Evolutionary conservation across 2,113 vertebrate genomes (phyloP).

Genomic region (Brienomyrus brachyistius): DNA sequence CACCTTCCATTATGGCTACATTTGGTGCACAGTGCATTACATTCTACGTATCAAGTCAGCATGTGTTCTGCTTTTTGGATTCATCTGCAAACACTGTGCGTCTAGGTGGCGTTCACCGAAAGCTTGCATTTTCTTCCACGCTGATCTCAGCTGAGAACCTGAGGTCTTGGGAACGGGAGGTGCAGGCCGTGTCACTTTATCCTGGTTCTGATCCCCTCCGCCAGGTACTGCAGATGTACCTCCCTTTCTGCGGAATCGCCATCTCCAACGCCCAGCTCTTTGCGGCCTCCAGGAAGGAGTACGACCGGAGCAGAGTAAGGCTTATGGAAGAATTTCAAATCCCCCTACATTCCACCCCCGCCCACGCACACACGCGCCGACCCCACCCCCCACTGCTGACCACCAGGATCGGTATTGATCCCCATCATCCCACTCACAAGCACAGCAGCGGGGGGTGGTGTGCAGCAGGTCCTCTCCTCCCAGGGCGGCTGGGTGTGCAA

Average conservation of each 20-base stretch:
- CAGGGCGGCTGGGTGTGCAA: conserved; percentile 11
- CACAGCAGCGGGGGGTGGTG: conserved; percentile 36
- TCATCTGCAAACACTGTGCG: background rate
- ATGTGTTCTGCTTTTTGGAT: background rate
- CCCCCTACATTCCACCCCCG: background rate
- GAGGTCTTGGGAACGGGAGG: background rate
- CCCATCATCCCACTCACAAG: conserved; percentile 41
- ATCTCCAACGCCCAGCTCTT: conserved; percentile 97
- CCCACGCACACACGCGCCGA: conserved; percentile 27
- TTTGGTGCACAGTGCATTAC: background rate
- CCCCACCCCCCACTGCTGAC: conserved; percentile 45
- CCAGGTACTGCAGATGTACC: conserved; percentile 98
- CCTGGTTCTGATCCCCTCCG: conserved; percentile 31
- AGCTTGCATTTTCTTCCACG: background rate
- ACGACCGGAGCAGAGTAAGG: conserved; percentile 94
- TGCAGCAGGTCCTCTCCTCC: conserved; percentile 11
- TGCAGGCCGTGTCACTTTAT: background rate
- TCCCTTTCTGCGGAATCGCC: conserved; percentile 96
- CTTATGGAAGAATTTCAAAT: background rate
- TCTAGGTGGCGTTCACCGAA: background rate
- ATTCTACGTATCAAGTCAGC: background rate
- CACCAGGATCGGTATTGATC: conserved; percentile 49
- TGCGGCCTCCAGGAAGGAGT: conserved; percentile 94
- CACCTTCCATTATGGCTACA: background rate
- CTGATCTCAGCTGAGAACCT: background rate